Evolutionary conservation across 2,888 invertebrate species (phyloP).

Genomic region (Lamproptera curius): DNA sequence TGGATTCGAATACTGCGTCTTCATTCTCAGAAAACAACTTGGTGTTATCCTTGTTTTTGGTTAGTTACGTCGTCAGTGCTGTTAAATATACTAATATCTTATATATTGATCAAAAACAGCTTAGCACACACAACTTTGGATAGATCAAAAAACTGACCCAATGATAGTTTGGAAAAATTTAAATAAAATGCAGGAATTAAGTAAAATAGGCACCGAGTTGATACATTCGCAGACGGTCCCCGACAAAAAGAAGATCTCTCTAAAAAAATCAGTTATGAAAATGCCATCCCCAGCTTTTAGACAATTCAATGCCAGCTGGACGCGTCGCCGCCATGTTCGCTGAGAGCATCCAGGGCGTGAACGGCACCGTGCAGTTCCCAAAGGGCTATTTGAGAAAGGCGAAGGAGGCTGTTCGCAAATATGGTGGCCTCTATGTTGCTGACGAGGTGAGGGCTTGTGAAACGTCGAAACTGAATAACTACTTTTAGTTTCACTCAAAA

Average conservation of each 20-base stretch:
- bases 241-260: not conserved
- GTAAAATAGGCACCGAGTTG: not conserved
- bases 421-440: constrained; percentile 93
- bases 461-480: too few relatives aligned
- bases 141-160: not conserved
- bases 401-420: constrained; percentile 84
- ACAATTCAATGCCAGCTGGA: constrained; percentile 86
- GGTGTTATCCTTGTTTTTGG: too few relatives aligned
- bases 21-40: too few relatives aligned
- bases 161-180: not conserved
- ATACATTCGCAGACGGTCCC: not conserved
- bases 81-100: too few relatives aligned
- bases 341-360: constrained; percentile 98
- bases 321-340: constrained; percentile 93
- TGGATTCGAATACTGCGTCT: too few relatives aligned
- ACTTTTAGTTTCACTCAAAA: too few relatives aligned
- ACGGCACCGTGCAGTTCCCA: constrained; percentile 95
- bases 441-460: constrained; percentile 89
- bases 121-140: too few relatives aligned
- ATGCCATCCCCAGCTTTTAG: constrained; percentile 80
- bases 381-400: constrained; percentile 91
- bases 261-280: not conserved
- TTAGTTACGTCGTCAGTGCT: too few relatives aligned
- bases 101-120: too few relatives aligned
- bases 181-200: not conserved